Conservation (phyloP, 2,113 vertebrate species). For the Nibea albiflora region DNA sequence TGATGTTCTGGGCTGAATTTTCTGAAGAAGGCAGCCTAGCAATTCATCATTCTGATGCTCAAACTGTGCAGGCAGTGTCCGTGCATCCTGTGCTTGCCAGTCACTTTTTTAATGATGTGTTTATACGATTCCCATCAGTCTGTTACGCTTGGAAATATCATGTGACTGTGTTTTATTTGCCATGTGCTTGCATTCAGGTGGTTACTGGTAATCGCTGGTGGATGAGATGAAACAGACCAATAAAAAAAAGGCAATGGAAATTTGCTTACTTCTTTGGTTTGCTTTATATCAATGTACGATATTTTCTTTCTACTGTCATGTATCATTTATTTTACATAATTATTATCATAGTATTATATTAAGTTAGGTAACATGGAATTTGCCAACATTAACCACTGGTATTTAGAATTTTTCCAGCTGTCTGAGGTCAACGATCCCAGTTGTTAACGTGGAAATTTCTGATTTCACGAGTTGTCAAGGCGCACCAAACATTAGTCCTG, state of each 20-base stretch:
- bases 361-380: not conserved
- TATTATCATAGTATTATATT: not conserved
- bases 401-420: slow-evolving; percentile 7
- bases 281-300: not conserved
- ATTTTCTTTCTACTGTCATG: not conserved
- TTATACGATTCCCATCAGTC: slow-evolving; percentile 31
- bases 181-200: slow-evolving; percentile 44
- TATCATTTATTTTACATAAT: not conserved
- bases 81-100: not conserved
- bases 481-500: slow-evolving; percentile 14
- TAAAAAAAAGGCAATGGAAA: slow-evolving; percentile 5
- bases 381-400: not conserved
- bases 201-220: slow-evolving; percentile 9
- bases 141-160: slow-evolving; percentile 39
- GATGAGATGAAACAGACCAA: slow-evolving; percentile 17
- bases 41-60: not conserved
- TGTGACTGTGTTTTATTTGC: not conserved
- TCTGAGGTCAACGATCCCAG: slow-evolving; percentile 6
- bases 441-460: slow-evolving; percentile 16
- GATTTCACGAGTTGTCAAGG: slow-evolving; percentile 41
- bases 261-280: not conserved
- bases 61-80: not conserved
- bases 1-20: too few relatives aligned
- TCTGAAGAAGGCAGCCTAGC: not conserved
- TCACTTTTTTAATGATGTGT: slow-evolving; percentile 29